A percentile compares a stretch with the other conserved stretches of the same genome.
These are phyloP conservation scores for Philypnodon macrostomus DNA, from an alignment of 2,797 vertebrate genomes.

Conservation along the genomic window DNA sequence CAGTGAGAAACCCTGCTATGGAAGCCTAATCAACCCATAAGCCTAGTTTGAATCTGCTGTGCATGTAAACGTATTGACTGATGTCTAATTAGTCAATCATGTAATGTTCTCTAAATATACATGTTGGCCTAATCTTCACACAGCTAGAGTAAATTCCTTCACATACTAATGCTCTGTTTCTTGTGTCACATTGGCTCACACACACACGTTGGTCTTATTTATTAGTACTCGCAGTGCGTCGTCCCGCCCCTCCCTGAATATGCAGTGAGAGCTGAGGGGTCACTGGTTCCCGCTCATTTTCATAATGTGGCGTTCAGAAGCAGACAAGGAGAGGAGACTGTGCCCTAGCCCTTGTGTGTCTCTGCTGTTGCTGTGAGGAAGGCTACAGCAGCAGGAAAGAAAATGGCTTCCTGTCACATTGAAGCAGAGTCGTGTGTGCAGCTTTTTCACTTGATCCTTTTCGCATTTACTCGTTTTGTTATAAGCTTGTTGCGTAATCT, in stretches of 20 bases:
- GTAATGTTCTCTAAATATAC: conserved; percentile 1
- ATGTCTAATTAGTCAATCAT: conserved; percentile 1
- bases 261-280: conserved; percentile 77
- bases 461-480: conserved; percentile 2
- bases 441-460: conserved; percentile 7
- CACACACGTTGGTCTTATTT: conserved; percentile 51
- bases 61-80: conserved; percentile 5
- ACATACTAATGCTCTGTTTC: conserved; percentile 32
- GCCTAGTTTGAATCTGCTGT: too few relatives aligned
- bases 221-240: conserved; percentile 71
- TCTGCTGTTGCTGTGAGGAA: conserved; percentile 24
- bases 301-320: conserved; percentile 56
- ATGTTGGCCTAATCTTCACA: background rate
- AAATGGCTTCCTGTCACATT: conserved; percentile 57
- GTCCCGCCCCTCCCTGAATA: conserved; percentile 55
- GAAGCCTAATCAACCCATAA: too few relatives aligned
- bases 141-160: conserved; percentile 6
- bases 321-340: conserved; percentile 31
- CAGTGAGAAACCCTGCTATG: too few relatives aligned
- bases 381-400: conserved; percentile 35
- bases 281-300: conserved; percentile 59
- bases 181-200: conserved; percentile 34
- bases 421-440: conserved; percentile 11
- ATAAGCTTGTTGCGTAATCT: background rate
- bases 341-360: conserved; percentile 25